Conservation (phyloP, 2,797 vertebrate species). For the Rhynchonycteris naso region DNA sequence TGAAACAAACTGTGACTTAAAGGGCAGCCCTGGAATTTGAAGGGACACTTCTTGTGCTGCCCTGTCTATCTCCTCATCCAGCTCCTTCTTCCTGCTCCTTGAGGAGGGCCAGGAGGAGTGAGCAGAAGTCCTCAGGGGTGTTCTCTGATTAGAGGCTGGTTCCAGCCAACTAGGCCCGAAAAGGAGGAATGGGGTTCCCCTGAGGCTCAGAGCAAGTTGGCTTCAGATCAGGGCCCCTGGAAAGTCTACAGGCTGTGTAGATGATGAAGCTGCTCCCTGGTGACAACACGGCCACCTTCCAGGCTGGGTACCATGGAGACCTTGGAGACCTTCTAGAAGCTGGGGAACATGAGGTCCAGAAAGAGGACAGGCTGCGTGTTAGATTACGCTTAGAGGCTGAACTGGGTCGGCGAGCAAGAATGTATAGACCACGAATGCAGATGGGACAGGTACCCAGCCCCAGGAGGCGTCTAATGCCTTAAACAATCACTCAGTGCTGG, state of each 20-base stretch:
- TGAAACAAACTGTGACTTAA: neutral
- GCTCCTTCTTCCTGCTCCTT: neutral
- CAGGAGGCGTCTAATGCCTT: rapidly evolving
- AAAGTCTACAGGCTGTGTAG: neutral
- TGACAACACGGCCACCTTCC: neutral
- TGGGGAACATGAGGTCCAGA: neutral
- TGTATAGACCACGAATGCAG: rapidly evolving
- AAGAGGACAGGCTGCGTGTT: neutral
- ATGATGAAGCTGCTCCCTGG: neutral
- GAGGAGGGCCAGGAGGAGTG: rapidly evolving
- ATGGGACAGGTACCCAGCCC: rapidly evolving
- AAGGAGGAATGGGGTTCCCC: neutral
- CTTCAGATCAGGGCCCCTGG: neutral
- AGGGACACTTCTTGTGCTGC: neutral
- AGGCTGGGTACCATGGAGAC: rapidly evolving
- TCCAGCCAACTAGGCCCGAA: neutral
- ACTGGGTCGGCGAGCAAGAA: rapidly evolving
- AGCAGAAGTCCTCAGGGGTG: neutral
- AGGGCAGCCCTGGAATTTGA: neutral
- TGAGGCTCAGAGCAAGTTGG: neutral
- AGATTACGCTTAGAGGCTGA: neutral
- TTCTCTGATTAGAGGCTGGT: neutral
- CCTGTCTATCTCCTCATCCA: neutral
- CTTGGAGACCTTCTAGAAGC: neutral
- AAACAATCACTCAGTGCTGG: rapidly evolving